Percentiles rank a stretch among this genome's conserved stretches.
Conservation (phyloP, 2,797 vertebrate species). For the Micromesistius poutassou region DNA sequence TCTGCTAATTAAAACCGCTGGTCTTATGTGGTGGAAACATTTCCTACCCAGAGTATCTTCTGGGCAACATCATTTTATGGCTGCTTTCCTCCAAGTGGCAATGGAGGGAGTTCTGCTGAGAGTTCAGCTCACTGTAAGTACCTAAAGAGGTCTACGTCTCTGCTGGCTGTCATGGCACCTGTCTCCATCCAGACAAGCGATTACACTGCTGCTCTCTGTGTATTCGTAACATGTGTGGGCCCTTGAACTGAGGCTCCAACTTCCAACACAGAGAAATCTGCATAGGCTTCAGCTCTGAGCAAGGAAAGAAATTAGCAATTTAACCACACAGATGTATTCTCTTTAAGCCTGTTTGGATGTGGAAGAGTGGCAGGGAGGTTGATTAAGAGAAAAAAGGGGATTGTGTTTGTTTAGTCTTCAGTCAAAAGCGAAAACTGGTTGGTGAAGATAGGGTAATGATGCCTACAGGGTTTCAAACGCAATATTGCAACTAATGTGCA, state of each 20-base stretch:
- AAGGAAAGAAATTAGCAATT: constrained; percentile 11
- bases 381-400: neutral
- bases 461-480: constrained; percentile 2
- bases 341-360: neutral
- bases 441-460: neutral
- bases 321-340: constrained; percentile 2
- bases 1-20: neutral
- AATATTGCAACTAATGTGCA: neutral
- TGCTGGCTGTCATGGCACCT: constrained; percentile 15
- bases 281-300: neutral
- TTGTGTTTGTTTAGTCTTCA: constrained; percentile 1
- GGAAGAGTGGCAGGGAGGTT: constrained; percentile 4
- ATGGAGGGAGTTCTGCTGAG: neutral
- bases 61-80: neutral
- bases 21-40: neutral
- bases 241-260: constrained; percentile 6
- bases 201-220: neutral
- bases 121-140: neutral
- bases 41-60: neutral
- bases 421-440: neutral
- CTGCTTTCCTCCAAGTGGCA: neutral
- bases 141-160: neutral
- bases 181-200: constrained; percentile 14
- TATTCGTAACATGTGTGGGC: constrained; percentile 25
- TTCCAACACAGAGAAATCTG: constrained; percentile 22